Evolutionary conservation across 1,140 invertebrate species (phyloP), one percentile per base, ranked within the genome.

Genomic region (Micrasema minimum): DNA sequence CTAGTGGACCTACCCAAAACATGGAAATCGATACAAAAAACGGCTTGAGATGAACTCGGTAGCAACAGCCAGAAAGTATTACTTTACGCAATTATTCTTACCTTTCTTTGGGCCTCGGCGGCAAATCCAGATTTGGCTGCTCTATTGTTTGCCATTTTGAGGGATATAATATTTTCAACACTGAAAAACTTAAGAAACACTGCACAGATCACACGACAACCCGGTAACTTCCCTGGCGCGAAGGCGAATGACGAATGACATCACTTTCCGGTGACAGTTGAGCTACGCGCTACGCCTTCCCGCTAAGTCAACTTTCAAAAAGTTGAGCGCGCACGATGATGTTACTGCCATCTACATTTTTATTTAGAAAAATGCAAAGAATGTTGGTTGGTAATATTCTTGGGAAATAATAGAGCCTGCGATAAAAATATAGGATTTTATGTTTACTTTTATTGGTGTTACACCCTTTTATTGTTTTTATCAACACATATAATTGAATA

Each of bases 111-210:
- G 35, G 95, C 94, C 81, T 96, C 95, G 37, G 94, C 94, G 71
- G 95, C 95, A 85, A 96, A 95, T 90, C 95, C 95, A 81, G 93
- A 95, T 85, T 97, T 97, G 41, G 94, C 87, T 78, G 95, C 95
- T 83, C 95, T 87, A 86, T 95, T 93, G 81, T 87, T 90, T 74
- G 93, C 92, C 93, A 96, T 96, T 55, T 69, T 69, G 59, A 46
- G 48, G 45, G 16, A 31, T 66, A 43, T n/a, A 46, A 37, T 16
- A 41, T 53, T 37, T 14, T 50, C 37, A 51, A 23, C 45, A 66
- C 64, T 51, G 64, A 53, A 66, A 35, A 45, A 41, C 10, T 38
- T 20, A 9, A 41, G 46, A 16, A 51, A 51, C 64, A 64, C 64
- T 66, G 14, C 64, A 66, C 53, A 7, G 41, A 41, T 41, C 26